A percentile compares a stretch with the other conserved stretches of the same genome.
phyloP scores from a whole-genome alignment of 2,797 vertebrate genomes.

The Heteromormyrus szaboi region DNA sequence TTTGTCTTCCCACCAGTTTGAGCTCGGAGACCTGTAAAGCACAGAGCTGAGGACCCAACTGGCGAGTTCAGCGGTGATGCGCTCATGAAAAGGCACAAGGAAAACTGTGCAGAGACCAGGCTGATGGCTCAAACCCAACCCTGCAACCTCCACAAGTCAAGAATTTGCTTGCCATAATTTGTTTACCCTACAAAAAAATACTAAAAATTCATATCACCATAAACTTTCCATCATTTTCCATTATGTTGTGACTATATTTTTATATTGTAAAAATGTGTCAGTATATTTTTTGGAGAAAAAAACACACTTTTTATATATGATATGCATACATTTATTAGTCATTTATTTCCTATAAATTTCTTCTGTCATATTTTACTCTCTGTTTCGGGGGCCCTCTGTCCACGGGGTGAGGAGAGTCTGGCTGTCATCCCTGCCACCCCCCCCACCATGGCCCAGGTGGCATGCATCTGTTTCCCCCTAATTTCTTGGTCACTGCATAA shows the following conservation, averaged over 20 bases:
- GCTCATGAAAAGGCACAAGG: not conserved
- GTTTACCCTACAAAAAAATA: not conserved
- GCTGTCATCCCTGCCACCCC: not conserved
- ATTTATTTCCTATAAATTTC: not conserved
- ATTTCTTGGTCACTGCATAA: conserved; percentile 8
- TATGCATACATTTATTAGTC: not conserved
- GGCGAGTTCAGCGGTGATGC: not conserved
- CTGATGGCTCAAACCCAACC: not conserved
- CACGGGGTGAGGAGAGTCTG: not conserved
- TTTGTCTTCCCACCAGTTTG: not conserved
- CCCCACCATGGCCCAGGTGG: not conserved
- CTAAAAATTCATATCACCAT: not conserved
- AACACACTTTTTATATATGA: not conserved
- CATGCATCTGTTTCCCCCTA: not conserved
- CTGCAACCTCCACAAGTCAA: not conserved
- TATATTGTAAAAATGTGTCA: not conserved
- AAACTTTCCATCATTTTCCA: not conserved
- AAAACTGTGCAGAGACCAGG: not conserved
- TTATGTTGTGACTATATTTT: not conserved
- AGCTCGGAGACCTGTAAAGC: not conserved
- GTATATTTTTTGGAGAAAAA: not conserved
- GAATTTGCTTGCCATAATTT: not conserved
- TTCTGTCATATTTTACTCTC: not conserved
- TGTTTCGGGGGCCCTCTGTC: not conserved
- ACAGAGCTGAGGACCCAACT: not conserved